Percentiles rank a stretch among this genome's conserved stretches.
Evolutionary conservation across 2,113 vertebrate genomes (phyloP).

Genomic region (Cyrtonyx montezumae): DNA sequence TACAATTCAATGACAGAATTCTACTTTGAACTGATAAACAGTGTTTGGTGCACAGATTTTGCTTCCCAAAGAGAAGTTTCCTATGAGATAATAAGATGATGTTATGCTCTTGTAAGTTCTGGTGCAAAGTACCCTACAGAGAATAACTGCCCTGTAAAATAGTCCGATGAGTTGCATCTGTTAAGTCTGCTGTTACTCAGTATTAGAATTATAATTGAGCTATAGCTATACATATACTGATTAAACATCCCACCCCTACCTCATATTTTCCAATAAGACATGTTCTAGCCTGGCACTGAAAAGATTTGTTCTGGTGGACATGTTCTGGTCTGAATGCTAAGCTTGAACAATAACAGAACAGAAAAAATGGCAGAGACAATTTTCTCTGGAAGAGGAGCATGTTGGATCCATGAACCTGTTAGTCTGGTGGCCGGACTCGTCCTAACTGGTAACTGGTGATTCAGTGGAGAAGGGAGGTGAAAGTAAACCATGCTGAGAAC

Average conservation of each 20-base stretch:
- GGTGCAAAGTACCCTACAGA: not conserved
- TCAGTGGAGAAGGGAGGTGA: not conserved
- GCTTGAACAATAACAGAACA: not conserved
- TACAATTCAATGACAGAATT: not conserved
- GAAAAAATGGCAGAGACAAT: not conserved
- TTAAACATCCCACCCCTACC: not conserved
- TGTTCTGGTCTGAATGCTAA: not conserved
- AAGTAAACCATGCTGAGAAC: not conserved
- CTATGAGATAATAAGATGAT: not conserved
- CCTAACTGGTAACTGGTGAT: not conserved
- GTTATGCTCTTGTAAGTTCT: not conserved
- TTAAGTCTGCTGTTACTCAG: not conserved
- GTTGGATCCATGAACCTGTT: slow-evolving; percentile 11
- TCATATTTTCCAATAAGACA: accelerated
- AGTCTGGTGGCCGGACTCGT: not conserved
- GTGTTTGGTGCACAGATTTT: not conserved
- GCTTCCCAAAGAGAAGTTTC: not conserved
- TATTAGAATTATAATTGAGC: not conserved
- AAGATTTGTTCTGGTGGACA: not conserved
- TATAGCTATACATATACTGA: not conserved
- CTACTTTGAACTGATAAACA: not conserved
- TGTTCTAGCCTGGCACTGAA: not conserved
- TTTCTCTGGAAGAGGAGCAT: not conserved
- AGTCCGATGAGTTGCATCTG: not conserved
- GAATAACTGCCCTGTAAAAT: not conserved